Percentiles rank a stretch among this genome's conserved stretches.
Evolutionary conservation across 2,888 invertebrate species (phyloP).

Genomic region (Heliconius hortense): DNA sequence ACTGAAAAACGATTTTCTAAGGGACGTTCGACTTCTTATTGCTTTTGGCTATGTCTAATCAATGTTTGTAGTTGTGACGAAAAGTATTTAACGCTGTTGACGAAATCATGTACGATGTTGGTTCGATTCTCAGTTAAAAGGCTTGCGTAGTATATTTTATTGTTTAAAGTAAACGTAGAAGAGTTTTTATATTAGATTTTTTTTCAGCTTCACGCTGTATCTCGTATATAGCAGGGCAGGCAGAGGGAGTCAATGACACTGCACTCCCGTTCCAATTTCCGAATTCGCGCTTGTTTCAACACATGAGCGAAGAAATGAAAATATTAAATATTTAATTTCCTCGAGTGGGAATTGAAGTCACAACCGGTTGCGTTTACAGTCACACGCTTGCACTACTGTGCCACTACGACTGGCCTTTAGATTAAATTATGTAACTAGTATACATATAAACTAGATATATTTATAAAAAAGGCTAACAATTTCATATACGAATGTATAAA

Average conservation of each 20-base stretch:
- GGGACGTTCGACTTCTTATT: constrained; percentile 16
- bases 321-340: too few species aligned
- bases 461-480: not conserved
- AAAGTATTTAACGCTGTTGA: not conserved
- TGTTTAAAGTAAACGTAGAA: not conserved
- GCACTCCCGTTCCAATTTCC: accelerated
- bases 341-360: too few species aligned
- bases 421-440: too few species aligned
- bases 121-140: not conserved
- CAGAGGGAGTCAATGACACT: too few species aligned
- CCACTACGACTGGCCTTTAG: too few species aligned
- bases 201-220: too few species aligned
- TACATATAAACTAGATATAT: not conserved
- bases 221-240: too few species aligned
- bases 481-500: not conserved
- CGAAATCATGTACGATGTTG: not conserved
- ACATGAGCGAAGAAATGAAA: too few species aligned
- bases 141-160: too few species aligned
- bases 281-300: too few species aligned
- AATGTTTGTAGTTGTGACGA: not conserved
- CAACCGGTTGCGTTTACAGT: too few species aligned
- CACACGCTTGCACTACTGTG: too few species aligned
- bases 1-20: constrained; percentile 35
- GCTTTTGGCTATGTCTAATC: constrained; percentile 4
- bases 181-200: not conserved